A percentile compares a stretch with the other conserved stretches of the same genome.
Evolutionary conservation across 2,888 invertebrate genomes (phyloP).

Genomic region (Apocheima hispidaria): DNA sequence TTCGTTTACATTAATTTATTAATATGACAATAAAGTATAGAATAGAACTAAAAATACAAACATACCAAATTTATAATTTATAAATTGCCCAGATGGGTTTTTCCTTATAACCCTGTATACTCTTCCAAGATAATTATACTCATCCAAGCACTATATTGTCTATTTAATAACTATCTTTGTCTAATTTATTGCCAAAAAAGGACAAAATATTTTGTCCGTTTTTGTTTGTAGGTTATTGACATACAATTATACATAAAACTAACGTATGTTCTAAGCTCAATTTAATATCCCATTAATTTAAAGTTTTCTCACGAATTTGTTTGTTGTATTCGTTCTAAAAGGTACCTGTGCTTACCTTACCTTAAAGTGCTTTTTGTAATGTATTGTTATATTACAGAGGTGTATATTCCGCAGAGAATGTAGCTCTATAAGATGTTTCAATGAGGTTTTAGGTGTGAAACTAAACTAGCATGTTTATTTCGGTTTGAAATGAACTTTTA

Average conservation of each 20-base stretch:
- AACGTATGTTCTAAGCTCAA: constrained; percentile 7
- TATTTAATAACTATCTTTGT: too few species aligned
- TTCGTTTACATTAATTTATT: neutral
- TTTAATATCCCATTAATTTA: constrained; percentile 26
- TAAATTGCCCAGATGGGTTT: too few species aligned
- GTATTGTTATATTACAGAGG: neutral
- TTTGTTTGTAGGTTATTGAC: too few species aligned
- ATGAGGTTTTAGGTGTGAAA: neutral
- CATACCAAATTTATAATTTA: too few species aligned
- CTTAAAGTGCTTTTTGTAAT: neutral
- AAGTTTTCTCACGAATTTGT: constrained; percentile 15
- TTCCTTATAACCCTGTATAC: too few species aligned
- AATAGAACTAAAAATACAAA: too few species aligned
- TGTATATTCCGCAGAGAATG: neutral
- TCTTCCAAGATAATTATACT: too few species aligned
- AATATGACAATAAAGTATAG: neutral
- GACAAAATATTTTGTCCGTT: too few species aligned
- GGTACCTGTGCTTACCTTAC: constrained; percentile 10
- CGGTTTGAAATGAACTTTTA: too few species aligned
- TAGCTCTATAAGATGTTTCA: neutral
- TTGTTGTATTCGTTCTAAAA: constrained; percentile 10
- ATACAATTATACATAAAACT: too few species aligned
- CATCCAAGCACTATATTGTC: too few species aligned
- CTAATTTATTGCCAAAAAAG: too few species aligned
- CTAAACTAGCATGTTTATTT: neutral